Evolutionary conservation across 2,797 vertebrate genomes (phyloP), one percentile per base, ranked within the genome.

Genomic region (Kryptolebias ocellatus): DNA sequence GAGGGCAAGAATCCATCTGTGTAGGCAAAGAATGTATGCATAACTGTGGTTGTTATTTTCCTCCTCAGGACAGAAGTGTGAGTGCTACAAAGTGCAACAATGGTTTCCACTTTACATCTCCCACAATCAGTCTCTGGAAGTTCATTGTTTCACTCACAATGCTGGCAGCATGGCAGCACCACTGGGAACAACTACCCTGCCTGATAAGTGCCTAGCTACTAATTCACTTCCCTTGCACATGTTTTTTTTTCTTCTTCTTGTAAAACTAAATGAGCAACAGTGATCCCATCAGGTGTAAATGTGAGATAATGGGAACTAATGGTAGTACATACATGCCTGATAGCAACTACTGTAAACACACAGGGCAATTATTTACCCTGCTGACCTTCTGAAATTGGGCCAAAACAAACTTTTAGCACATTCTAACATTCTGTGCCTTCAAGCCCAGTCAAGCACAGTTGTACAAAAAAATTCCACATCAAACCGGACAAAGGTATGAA

Each of bases 141-240:
- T 72, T 80, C 83, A 90, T 87, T 90, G 88, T 90, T 84, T 83
- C 29, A 11, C 53, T 76, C 64, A 88, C 83, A 91, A 84, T 90
- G 83, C 83, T 81, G 82, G 76, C 77, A 68, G 63, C 71, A 66
- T 81, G 82, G 76, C 77, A 68, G 63, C 71, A 66, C 78, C 60
- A 50, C 67, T 67, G 74, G 70, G 74, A 80, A 65, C 72, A 60
- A 54, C 52, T 66, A 77, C 44, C 62, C 65, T 24, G 70, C 60
- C 75, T 53, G 73, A 78, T 84, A 78, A 84, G 70, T 80, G 52
- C 28, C 42, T 49, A 34, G 73, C 67, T 31, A 47, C 56, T 62
- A 62, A 45, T 71, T 72, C 47, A 81, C 72, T 78, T 70, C 73
- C 51, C n/a, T 74, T 39, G 53, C 51, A 70, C 50, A 44, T 68